These are phyloP conservation scores for Dendrolimus houi DNA, from an alignment of 2,888 invertebrate species.

Conservation along the genomic window DNA sequence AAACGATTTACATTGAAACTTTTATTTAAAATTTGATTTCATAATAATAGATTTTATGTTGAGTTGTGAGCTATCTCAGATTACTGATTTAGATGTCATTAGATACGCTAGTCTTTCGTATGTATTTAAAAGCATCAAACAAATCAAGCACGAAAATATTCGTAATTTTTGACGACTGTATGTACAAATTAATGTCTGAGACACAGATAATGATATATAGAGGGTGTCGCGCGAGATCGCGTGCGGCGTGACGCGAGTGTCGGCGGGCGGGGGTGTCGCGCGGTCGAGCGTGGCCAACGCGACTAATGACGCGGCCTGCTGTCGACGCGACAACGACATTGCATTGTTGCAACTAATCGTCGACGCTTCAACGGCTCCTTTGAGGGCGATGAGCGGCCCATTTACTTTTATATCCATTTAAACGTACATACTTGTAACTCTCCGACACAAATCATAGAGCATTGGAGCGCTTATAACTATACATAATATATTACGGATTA, in stretches of 20 bases:
- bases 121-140: too few species aligned
- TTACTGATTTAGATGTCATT: too few species aligned
- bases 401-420: too few species aligned
- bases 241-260: neutral
- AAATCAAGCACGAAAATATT: conserved; percentile 17
- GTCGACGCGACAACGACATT: neutral
- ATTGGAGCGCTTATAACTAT: too few species aligned
- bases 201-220: neutral
- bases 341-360: neutral
- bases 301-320: neutral
- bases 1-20: too few species aligned
- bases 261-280: neutral
- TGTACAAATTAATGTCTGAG: neutral
- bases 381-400: neutral
- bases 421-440: too few species aligned
- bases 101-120: too few species aligned
- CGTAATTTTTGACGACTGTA: conserved; percentile 20
- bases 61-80: too few species aligned
- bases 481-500: too few species aligned
- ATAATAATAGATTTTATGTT: too few species aligned
- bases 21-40: too few species aligned
- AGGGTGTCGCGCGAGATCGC: neutral
- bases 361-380: neutral
- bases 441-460: too few species aligned
- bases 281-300: conserved; percentile 1